Evolutionary conservation across 2,797 vertebrate species (phyloP).

Genomic region (Myotis daubentonii): DNA sequence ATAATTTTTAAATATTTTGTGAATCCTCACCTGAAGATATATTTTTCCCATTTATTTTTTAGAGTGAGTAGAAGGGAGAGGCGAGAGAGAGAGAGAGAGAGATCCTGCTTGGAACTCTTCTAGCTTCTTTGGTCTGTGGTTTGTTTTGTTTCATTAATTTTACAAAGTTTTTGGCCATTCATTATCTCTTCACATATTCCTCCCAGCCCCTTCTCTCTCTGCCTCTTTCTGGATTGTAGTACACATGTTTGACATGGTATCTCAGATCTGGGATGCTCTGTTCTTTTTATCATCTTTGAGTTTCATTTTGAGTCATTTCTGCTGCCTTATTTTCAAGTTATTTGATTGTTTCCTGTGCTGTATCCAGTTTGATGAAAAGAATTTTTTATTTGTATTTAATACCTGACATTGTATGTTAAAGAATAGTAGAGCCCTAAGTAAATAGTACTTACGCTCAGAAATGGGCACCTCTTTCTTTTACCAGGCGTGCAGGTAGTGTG

Average conservation of each 20-base stretch:
- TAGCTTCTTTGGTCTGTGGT: neutral
- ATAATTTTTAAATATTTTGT: no score
- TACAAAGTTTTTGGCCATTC: neutral
- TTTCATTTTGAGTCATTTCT: conserved; percentile 50
- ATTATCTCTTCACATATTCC: neutral
- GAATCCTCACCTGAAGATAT: no score
- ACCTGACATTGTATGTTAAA: neutral
- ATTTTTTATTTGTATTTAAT: neutral
- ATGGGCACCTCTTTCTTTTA: neutral
- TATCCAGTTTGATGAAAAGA: neutral
- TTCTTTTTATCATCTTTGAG: conserved; percentile 38
- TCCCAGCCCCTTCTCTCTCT: neutral
- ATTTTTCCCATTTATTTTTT: no score
- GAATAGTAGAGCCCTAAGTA: neutral
- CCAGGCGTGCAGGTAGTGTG: neutral
- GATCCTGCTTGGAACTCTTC: conserved; percentile 16
- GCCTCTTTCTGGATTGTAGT: neutral
- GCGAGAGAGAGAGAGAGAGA: neutral
- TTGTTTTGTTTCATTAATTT: conserved; percentile 53
- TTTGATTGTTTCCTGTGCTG: neutral
- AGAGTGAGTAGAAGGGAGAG: neutral
- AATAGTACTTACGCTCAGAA: neutral
- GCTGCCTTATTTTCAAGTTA: conserved; percentile 18
- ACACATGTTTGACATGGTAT: neutral
- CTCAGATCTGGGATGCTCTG: neutral